Percentiles rank a stretch among this genome's conserved stretches.
Evolutionary conservation across 2,888 invertebrate genomes (phyloP).

Genomic region (Cybosia mesomella): DNA sequence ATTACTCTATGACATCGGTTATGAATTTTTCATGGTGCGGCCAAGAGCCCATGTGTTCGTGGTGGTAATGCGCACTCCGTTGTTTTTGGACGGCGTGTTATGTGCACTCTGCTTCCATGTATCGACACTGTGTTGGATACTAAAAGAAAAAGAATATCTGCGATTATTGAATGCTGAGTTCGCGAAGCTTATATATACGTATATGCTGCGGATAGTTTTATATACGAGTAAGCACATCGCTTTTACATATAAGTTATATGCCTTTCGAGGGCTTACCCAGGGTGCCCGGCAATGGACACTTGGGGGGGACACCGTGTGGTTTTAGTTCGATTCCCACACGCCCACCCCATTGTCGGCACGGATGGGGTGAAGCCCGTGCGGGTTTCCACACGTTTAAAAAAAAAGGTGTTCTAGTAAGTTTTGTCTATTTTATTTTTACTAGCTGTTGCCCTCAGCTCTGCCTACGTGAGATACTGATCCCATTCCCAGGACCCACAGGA

Average conservation of each 20-base stretch:
- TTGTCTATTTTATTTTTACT: not conserved
- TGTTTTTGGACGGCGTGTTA: constrained; percentile 67
- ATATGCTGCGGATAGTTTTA: not conserved
- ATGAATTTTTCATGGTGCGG: constrained; percentile 80
- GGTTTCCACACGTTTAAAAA: no score
- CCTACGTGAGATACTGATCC: no score
- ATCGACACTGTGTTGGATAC: constrained; percentile 32
- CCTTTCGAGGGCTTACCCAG: no score
- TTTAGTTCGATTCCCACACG: no score
- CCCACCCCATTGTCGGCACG: no score
- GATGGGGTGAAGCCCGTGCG: no score
- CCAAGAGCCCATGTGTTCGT: constrained; percentile 66
- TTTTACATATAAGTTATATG: not conserved
- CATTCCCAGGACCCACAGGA: no score
- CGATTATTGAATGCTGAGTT: not conserved
- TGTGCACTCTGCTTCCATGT: constrained; percentile 29
- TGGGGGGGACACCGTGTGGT: no score
- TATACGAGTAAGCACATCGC: not conserved
- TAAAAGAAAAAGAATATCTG: not conserved
- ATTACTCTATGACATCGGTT: constrained; percentile 65
- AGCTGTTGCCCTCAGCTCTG: no score
- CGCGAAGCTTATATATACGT: not conserved
- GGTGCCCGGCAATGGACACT: no score
- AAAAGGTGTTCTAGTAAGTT: no score
- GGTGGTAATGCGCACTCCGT: constrained; percentile 67